phyloP scores from a whole-genome alignment of 2,797 vertebrate genomes.

The Argyrosomus regius region DNA sequence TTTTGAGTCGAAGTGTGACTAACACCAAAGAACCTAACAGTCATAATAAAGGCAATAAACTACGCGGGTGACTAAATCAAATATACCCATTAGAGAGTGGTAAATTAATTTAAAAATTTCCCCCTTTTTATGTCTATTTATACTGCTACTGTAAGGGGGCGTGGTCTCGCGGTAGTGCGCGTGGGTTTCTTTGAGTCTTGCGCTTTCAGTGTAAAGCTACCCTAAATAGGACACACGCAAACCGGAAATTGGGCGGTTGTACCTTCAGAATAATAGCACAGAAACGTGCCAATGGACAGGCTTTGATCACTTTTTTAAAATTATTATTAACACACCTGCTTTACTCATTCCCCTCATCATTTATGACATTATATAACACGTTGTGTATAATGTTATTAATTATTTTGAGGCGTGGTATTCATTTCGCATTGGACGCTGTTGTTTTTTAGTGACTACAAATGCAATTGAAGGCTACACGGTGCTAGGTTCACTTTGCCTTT shows the following conservation, averaged over 20 bases:
- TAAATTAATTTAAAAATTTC: too few relatives aligned
- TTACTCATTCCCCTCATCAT: not conserved
- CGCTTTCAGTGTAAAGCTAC: slow-evolving; percentile 13
- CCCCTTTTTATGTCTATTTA: not conserved
- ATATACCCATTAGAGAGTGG: too few relatives aligned
- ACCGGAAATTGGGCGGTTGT: not conserved
- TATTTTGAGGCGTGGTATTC: too few relatives aligned
- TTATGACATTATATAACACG: not conserved
- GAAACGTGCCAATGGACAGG: too few relatives aligned
- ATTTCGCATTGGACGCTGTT: not conserved
- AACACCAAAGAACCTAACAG: too few relatives aligned
- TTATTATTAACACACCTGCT: too few relatives aligned
- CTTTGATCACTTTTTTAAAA: not conserved
- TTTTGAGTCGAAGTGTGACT: too few relatives aligned
- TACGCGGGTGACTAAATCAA: too few relatives aligned
- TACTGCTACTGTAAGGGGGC: slow-evolving; percentile 9
- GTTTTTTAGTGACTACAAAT: not conserved
- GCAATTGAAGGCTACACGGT: too few relatives aligned
- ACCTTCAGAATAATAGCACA: not conserved
- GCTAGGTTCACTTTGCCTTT: not conserved
- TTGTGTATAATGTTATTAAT: not conserved
- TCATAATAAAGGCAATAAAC: too few relatives aligned
- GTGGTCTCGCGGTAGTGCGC: slow-evolving; percentile 26
- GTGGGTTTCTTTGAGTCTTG: slow-evolving; percentile 16
- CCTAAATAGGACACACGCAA: not conserved